Base-by-base conservation (phyloP, 2,888 invertebrate genomes). In the Odontothrips loti region DNA sequence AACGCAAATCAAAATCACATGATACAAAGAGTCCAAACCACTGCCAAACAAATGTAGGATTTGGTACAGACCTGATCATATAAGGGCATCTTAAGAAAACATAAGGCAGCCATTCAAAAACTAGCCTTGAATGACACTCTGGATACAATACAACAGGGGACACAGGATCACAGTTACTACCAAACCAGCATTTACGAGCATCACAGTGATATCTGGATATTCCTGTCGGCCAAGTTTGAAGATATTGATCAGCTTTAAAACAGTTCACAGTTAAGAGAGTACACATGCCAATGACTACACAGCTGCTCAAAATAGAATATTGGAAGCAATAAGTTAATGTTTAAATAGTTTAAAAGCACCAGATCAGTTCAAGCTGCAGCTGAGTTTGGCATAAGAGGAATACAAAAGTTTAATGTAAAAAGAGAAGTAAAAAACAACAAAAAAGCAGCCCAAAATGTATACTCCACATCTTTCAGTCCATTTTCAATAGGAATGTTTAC, bases 401-500 rank as follows among this genome's bases (percentile, higher is more conserved):
- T 75, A 75, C 23, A 75, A 75, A 75, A 27, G 27, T 27, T 27
- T 12, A 23, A 27, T 75, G 68, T 75, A 75, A 75, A 75, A 75
- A 27, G 68, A 75, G 8, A 75, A 27, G 68, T 23, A 75, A 23
- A 27, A 68, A 75, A 75, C n/a, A 27, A 27, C n/a, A 23, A 75
- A 75, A 75, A 75, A 75, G 68, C 68, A 75, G 68, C 68, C 68
- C 23, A 75, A 75, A 75, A 11, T 68, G 68, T 68, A 27, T 27
- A 75, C 68, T 75, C 27, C 68, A 27, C 68, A 75, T 75, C 68
- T 75, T 75, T 75, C 68, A 75, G 68, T 75, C 68, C 68, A 75
- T 75, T 23, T 75, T 75, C 6, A 75, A 75, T 75, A 75, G 68
- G 68, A 75, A 75, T 75, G 68, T 75, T 75, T 75, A 75, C 68